Evolutionary conservation across 1,140 invertebrate species (phyloP).

Genomic region (Drosophila pseudoobscura): DNA sequence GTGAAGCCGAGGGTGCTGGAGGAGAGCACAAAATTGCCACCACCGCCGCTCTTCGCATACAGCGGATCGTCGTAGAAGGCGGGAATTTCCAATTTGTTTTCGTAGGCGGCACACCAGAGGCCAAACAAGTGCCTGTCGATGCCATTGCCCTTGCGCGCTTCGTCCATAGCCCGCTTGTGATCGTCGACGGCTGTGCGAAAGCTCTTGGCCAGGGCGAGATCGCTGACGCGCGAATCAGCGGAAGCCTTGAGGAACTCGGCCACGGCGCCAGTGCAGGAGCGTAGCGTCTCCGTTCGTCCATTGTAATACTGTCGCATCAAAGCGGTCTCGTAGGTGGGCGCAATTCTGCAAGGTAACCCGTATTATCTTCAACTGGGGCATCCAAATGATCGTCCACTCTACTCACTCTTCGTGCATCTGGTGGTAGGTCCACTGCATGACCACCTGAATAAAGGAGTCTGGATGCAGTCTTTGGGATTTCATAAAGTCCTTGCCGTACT

Average conservation of each 20-base stretch:
- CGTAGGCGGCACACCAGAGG: slow-evolving; percentile 87
- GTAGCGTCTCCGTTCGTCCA: slow-evolving; percentile 85
- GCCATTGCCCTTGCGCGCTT: slow-evolving; percentile 85
- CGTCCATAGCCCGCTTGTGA: slow-evolving; percentile 83
- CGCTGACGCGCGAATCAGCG: slow-evolving; percentile 56
- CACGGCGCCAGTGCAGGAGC: slow-evolving; percentile 83
- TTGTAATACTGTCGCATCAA: slow-evolving; percentile 84
- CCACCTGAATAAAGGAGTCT: slow-evolving; percentile 87
- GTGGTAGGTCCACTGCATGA: slow-evolving; percentile 87
- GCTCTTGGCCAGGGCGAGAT: slow-evolving; percentile 49
- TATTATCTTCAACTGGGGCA: neutral
- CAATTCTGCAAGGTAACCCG: slow-evolving; percentile 71
- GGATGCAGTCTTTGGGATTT: slow-evolving; percentile 85
- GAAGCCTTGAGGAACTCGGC: slow-evolving; percentile 83
- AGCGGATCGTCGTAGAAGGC: slow-evolving; percentile 85
- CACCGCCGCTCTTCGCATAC: slow-evolving; percentile 86
- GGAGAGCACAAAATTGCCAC: slow-evolving; percentile 87
- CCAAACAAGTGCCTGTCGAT: slow-evolving; percentile 90
- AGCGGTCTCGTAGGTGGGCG: slow-evolving; percentile 85
- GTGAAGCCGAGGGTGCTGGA: slow-evolving; percentile 87
- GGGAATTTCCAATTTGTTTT: slow-evolving; percentile 84
- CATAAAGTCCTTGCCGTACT: slow-evolving; percentile 85
- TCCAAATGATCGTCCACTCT: neutral
- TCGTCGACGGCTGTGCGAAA: slow-evolving; percentile 81
- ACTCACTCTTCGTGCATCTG: slow-evolving; percentile 84